phyloP scores from a whole-genome alignment of 2,888 invertebrate genomes.

The Caenorhabditis sp. region DNA sequence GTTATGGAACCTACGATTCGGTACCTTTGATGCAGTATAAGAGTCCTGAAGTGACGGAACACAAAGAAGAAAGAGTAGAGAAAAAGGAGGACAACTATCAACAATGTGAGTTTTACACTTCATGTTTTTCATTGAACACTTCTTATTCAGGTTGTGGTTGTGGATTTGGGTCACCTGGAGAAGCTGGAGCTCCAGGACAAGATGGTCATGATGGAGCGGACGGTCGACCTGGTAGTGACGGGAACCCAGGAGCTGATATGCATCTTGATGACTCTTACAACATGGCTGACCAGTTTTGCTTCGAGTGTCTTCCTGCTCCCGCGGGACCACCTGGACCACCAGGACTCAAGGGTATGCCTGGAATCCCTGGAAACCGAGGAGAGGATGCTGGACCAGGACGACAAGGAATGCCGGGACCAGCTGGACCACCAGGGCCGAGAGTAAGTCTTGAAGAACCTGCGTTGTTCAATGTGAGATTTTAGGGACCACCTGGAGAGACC shows the following conservation, averaged over 20 bases:
- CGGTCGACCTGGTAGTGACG: slow-evolving; percentile 66
- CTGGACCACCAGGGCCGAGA: slow-evolving; percentile 68
- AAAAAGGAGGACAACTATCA: slow-evolving; percentile 56
- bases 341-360: slow-evolving; percentile 71
- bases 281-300: slow-evolving; percentile 70
- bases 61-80: slow-evolving; percentile 54
- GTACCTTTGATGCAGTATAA: slow-evolving; percentile 63
- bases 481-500: slow-evolving; percentile 72
- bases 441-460: slow-evolving; percentile 15
- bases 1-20: slow-evolving; percentile 69
- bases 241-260: slow-evolving; percentile 65
- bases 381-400: slow-evolving; percentile 60
- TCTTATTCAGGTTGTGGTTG: slow-evolving; percentile 76
- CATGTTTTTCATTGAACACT: too few relatives aligned
- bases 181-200: slow-evolving; percentile 67
- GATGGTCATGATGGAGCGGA: slow-evolving; percentile 69
- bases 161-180: slow-evolving; percentile 74
- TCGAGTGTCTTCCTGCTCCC: slow-evolving; percentile 71
- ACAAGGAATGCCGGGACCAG: slow-evolving; percentile 63
- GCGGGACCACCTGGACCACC: slow-evolving; percentile 69
- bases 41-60: slow-evolving; percentile 63
- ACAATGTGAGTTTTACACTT: slow-evolving; percentile 44
- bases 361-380: slow-evolving; percentile 66
- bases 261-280: slow-evolving; percentile 56
- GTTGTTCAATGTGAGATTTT: not conserved